These are phyloP conservation scores for Ahaetulla prasina DNA, from an alignment of 2,113 vertebrate genomes.

Conservation along the genomic window DNA sequence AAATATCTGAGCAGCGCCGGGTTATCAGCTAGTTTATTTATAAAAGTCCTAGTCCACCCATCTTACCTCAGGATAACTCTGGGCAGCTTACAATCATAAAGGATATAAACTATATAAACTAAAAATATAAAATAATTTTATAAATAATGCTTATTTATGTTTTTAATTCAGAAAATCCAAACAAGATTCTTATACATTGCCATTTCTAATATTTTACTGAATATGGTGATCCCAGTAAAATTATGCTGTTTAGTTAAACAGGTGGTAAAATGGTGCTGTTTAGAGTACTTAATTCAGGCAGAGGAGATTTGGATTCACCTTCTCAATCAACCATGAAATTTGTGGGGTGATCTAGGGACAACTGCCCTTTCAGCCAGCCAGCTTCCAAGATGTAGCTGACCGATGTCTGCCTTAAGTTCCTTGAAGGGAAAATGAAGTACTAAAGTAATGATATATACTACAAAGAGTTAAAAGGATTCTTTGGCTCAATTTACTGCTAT, in stretches of 20 bases:
- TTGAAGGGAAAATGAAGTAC: neutral
- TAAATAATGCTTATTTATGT: neutral
- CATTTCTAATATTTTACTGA: neutral
- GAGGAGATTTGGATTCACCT: neutral
- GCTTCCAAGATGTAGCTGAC: neutral
- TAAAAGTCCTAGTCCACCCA: neutral
- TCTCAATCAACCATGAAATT: neutral
- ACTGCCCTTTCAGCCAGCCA: neutral
- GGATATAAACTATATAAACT: neutral
- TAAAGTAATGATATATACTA: neutral
- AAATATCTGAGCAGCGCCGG: no score
- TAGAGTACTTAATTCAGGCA: neutral
- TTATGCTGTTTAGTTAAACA: neutral
- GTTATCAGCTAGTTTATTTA: no score
- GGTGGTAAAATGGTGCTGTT: neutral
- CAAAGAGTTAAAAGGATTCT: neutral
- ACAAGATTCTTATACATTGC: neutral
- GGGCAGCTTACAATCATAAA: neutral
- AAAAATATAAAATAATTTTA: neutral
- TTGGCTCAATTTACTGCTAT: neutral
- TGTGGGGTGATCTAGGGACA: neutral
- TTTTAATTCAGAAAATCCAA: neutral
- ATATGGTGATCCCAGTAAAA: neutral
- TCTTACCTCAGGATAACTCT: neutral
- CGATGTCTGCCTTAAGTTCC: neutral